Conservation (phyloP, 1,140 invertebrate genomes). For the Marisa cornuarietis region DNA sequence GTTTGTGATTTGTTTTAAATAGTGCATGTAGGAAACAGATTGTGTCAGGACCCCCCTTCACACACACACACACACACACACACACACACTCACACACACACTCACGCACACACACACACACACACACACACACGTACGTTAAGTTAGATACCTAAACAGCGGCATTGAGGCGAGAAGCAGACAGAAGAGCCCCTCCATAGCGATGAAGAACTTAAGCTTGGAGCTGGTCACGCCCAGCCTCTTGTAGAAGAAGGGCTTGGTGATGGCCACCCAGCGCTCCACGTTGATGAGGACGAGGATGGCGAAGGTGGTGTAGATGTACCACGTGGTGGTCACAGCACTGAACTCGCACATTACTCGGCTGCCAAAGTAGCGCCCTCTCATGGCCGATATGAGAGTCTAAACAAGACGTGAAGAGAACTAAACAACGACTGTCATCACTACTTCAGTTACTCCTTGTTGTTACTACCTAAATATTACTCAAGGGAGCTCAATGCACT, state of each 20-base stretch:
- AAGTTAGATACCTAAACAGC: constrained; percentile 11
- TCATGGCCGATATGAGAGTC: constrained; percentile 18
- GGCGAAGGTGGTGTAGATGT: constrained; percentile 34
- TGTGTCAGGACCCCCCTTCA: too few relatives aligned
- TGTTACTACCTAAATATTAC: too few relatives aligned
- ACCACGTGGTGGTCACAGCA: constrained; percentile 24
- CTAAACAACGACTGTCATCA: neutral
- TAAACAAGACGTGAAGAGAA: neutral
- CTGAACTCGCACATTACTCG: constrained; percentile 24
- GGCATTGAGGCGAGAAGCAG: constrained; percentile 25
- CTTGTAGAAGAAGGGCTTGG: constrained; percentile 29
- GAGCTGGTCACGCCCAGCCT: constrained; percentile 15
- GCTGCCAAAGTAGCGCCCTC: constrained; percentile 17
- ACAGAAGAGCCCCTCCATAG: constrained; percentile 19
- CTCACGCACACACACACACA: too few relatives aligned
- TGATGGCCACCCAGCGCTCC: constrained; percentile 28
- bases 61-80: too few relatives aligned
- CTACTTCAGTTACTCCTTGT: too few relatives aligned
- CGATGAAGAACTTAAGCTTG: constrained; percentile 20
- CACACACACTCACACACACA: too few relatives aligned
- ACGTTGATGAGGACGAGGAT: constrained; percentile 29
- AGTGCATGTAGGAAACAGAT: too few relatives aligned
- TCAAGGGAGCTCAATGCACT: too few relatives aligned
- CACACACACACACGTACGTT: too few relatives aligned
- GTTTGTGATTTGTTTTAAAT: too few relatives aligned